Evolutionary conservation across 1,140 invertebrate genomes (phyloP).

Genomic region (Temnothorax longispinosus): DNA sequence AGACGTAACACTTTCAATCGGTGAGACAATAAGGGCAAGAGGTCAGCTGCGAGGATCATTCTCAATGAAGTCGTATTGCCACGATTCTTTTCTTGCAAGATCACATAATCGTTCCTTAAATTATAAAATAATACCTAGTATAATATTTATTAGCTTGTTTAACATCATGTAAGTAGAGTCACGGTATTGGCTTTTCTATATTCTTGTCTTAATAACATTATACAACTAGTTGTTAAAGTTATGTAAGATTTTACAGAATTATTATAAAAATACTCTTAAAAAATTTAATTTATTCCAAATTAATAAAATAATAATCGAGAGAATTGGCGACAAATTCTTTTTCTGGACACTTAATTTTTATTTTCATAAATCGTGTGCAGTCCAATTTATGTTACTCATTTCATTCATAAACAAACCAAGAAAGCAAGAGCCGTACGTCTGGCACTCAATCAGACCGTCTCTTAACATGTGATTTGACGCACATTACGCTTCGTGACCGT

Average conservation of each 20-base stretch:
- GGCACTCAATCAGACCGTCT: slow-evolving; percentile 70
- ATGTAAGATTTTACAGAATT: neutral
- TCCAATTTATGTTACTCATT: slow-evolving; percentile 17
- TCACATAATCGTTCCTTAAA: neutral
- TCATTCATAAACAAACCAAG: slow-evolving; percentile 60
- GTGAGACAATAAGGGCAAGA: slow-evolving; percentile 63
- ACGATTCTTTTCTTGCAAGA: slow-evolving; percentile 13
- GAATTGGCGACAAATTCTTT: neutral
- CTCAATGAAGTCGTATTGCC: slow-evolving; percentile 57
- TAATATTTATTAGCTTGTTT: neutral
- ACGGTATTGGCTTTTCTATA: neutral
- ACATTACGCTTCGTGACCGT: slow-evolving; percentile 66
- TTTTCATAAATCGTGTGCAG: neutral
- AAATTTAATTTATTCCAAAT: neutral
- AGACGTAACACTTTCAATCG: slow-evolving; percentile 63
- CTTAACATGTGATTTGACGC: slow-evolving; percentile 75
- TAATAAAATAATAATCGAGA: neutral
- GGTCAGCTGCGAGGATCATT: slow-evolving; percentile 35
- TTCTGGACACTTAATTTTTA: neutral
- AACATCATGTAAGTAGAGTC: neutral
- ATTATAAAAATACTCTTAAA: neutral
- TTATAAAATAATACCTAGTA: neutral
- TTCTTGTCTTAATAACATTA: neutral
- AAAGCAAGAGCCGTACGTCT: slow-evolving; percentile 55
- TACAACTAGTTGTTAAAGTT: neutral